phyloP scores from a whole-genome alignment of 2,113 vertebrate genomes.

The Chionomys nivalis region DNA sequence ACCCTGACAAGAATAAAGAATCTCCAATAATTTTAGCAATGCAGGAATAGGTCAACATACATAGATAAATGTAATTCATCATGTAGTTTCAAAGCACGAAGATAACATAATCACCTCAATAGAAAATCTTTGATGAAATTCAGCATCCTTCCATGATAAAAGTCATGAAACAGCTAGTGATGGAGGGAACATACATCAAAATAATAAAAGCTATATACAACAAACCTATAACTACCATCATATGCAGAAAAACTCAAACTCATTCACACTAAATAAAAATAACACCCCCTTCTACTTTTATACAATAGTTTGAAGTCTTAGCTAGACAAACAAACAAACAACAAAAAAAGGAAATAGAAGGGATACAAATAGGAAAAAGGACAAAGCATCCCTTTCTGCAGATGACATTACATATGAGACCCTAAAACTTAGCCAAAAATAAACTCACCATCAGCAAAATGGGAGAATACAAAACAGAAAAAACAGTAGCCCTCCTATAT shows the following conservation, averaged over 20 bases:
- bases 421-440: background rate
- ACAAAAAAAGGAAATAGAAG: background rate
- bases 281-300: background rate
- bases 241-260: background rate
- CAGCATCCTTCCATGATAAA: background rate
- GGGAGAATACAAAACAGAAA: background rate
- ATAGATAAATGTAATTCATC: background rate
- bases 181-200: background rate
- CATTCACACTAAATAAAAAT: background rate
- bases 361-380: background rate
- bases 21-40: slow-evolving; percentile 7
- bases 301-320: background rate
- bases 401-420: background rate
- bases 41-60: too few relatives aligned
- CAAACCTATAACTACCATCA: background rate
- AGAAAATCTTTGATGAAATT: background rate
- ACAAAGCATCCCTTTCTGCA: background rate
- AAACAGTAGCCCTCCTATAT: background rate
- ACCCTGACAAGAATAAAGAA: background rate
- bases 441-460: background rate
- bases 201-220: background rate
- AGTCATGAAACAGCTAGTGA: background rate
- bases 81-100: background rate
- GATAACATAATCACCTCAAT: background rate
- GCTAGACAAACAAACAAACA: background rate